These are phyloP conservation scores for Yponomeuta malinellus DNA, from an alignment of 2,888 invertebrate genomes.

Conservation along the genomic window DNA sequence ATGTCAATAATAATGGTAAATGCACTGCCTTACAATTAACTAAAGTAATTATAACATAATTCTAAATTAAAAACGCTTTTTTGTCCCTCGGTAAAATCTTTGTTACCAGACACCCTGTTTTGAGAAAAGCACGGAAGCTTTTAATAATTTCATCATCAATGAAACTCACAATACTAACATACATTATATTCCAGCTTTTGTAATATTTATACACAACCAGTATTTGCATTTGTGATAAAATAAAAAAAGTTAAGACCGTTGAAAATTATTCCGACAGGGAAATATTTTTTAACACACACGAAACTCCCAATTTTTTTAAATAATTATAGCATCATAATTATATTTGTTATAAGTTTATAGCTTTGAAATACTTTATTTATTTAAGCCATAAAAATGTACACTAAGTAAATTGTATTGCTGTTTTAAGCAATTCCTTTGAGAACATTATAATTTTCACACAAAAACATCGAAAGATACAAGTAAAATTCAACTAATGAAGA, in stretches of 20 bases:
- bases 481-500: constrained; percentile 28
- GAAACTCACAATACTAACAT: constrained; percentile 23
- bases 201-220: constrained; percentile 44
- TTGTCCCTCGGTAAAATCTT: neutral
- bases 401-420: constrained; percentile 47
- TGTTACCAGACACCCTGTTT: neutral
- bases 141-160: constrained; percentile 24
- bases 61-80: neutral
- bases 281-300: constrained; percentile 24
- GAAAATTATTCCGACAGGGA: constrained; percentile 39
- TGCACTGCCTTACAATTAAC: constrained; percentile 72
- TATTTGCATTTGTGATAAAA: constrained; percentile 43
- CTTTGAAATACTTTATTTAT: constrained; percentile 9
- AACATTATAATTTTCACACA: constrained; percentile 47
- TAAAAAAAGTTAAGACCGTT: constrained; percentile 24
- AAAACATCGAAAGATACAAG: constrained; percentile 41
- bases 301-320: constrained; percentile 18
- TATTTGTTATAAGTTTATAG: neutral
- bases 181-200: constrained; percentile 61
- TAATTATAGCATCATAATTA: constrained; percentile 1
- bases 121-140: constrained; percentile 26
- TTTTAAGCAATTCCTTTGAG: constrained; percentile 53
- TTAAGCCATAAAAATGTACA: constrained; percentile 29
- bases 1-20: constrained; percentile 28
- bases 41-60: constrained; percentile 29